A percentile compares a stretch with the other conserved stretches of the same genome.
phyloP scores from a whole-genome alignment of 1,140 invertebrate species.

The Pogonomyrmex californicus region DNA sequence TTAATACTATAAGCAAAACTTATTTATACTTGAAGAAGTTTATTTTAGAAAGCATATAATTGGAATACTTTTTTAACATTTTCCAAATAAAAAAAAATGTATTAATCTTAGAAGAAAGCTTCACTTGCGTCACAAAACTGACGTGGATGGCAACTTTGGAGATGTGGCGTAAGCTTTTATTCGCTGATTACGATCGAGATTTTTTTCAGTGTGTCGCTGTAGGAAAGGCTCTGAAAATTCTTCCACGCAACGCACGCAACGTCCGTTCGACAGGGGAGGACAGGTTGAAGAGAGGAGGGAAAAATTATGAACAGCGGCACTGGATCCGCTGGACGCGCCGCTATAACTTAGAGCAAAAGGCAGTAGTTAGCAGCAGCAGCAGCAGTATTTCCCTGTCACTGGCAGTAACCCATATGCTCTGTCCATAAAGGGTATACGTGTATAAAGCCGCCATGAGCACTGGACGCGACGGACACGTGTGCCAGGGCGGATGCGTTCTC shows the following conservation, averaged over 20 bases:
- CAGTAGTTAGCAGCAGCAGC: slow-evolving; percentile 73
- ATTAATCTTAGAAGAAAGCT: not conserved
- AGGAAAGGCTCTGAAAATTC: not conserved
- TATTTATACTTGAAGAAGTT: not conserved
- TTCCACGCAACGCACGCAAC: not conserved
- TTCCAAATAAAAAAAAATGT: not conserved
- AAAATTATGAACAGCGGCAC: slow-evolving; percentile 49
- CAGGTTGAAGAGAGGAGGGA: not conserved
- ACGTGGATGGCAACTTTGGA: not conserved
- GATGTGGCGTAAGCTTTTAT: not conserved
- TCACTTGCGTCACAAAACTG: not conserved
- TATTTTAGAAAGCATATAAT: not conserved
- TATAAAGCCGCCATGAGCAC: slow-evolving; percentile 54
- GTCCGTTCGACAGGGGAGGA: not conserved
- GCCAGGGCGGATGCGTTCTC: slow-evolving; percentile 45
- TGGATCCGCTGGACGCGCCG: slow-evolving; percentile 49
- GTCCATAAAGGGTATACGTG: slow-evolving; percentile 50
- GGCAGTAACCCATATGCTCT: slow-evolving; percentile 67
- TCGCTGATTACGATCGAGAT: not conserved
- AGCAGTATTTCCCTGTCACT: slow-evolving; percentile 75
- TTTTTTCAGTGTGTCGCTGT: not conserved
- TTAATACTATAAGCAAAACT: not conserved
- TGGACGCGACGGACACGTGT: slow-evolving; percentile 44
- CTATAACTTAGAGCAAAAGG: slow-evolving; percentile 76
- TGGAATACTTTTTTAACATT: not conserved